These are phyloP conservation scores for Tetanocera ferruginea DNA, from an alignment of 2,888 invertebrate species.

Conservation along the genomic window DNA sequence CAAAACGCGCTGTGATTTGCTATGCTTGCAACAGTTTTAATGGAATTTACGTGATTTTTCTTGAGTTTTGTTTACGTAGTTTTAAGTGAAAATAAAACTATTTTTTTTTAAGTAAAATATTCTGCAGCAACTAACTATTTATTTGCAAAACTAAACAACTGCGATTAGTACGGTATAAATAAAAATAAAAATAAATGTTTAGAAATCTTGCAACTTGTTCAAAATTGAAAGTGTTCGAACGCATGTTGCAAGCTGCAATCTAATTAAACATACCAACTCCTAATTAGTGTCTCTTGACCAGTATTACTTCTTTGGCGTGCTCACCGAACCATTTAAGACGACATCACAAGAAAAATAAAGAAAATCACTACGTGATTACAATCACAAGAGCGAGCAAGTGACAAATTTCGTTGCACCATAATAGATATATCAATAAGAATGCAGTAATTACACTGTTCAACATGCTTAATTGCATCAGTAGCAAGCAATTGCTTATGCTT, in stretches of 20 bases:
- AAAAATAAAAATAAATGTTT: no score
- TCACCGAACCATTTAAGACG: neutral
- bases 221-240: constrained; percentile 44
- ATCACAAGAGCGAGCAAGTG: constrained; percentile 10
- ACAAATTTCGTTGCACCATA: constrained; percentile 16
- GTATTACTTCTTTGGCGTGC: neutral
- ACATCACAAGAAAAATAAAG: neutral
- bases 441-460: neutral
- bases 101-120: neutral
- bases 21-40: constrained; percentile 54
- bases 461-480: no score
- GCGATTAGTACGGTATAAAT: no score
- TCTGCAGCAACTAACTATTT: neutral
- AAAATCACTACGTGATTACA: constrained; percentile 27
- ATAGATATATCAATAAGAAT: neutral
- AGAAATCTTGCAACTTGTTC: neutral
- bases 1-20: constrained; percentile 38
- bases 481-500: no score
- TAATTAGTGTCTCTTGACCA: constrained; percentile 58
- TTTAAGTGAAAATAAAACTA: neutral
- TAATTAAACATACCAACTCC: constrained; percentile 59
- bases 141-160: neutral
- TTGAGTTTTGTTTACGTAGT: neutral
- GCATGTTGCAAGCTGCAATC: constrained; percentile 24
- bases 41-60: constrained; percentile 62